These are phyloP conservation scores for Drosophila subquinaria DNA, from an alignment of 2,888 invertebrate species.

Conservation along the genomic window DNA sequence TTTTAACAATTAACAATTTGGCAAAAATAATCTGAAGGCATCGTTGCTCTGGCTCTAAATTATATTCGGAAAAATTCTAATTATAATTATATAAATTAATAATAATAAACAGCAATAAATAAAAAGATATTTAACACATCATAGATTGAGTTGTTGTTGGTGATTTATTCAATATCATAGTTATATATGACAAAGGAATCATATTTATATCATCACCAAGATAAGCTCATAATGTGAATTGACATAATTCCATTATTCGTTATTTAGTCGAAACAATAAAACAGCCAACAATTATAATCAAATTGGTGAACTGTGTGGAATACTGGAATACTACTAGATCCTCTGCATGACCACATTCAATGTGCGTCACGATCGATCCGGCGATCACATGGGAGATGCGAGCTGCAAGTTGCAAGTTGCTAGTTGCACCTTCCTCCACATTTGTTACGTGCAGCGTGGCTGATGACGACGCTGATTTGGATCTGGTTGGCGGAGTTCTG, in stretches of 20 bases:
- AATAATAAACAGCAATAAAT: no score
- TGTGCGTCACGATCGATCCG: slow-evolving; percentile 67
- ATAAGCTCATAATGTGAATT: not conserved
- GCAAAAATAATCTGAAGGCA: no score
- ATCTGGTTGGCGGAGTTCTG: slow-evolving; percentile 53
- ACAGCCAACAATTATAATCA: slow-evolving; percentile 66
- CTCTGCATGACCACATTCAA: slow-evolving; percentile 60
- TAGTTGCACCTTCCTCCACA: slow-evolving; percentile 56
- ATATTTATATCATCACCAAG: not conserved
- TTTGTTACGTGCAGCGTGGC: slow-evolving; percentile 75
- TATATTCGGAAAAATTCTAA: no score
- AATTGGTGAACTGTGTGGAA: slow-evolving; percentile 57
- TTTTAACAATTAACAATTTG: no score
- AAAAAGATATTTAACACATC: no score
- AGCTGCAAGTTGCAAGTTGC: slow-evolving; percentile 28
- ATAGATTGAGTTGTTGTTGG: not conserved
- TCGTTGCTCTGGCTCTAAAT: no score
- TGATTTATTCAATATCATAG: not conserved
- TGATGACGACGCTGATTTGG: slow-evolving; percentile 73
- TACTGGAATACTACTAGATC: not conserved
- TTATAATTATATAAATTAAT: no score
- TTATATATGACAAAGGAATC: not conserved
- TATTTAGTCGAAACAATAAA: not conserved
- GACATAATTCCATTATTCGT: not conserved
- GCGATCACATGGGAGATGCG: slow-evolving; percentile 36